A percentile compares a stretch with the other conserved stretches of the same genome.
These are phyloP conservation scores for Drosophila eugracilis DNA, from an alignment of 1,140 invertebrate species.

Conservation along the genomic window DNA sequence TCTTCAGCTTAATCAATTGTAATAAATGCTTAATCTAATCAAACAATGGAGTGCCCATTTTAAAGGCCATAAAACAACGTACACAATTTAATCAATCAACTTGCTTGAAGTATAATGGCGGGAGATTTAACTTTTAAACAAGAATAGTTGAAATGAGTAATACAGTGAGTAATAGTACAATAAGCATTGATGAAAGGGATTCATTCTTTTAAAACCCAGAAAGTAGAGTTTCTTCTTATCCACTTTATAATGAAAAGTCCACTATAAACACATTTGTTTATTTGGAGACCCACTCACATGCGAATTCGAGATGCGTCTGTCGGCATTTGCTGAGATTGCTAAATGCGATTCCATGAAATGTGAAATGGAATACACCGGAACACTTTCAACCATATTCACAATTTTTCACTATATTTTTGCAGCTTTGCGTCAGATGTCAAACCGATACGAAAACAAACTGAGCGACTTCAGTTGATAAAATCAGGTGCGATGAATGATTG, in stretches of 20 bases:
- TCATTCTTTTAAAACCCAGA: not conserved
- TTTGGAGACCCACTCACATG: slow-evolving; percentile 64
- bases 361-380: slow-evolving; percentile 76
- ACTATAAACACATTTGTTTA: not conserved
- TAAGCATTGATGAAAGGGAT: not conserved
- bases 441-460: slow-evolving; percentile 54
- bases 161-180: not conserved
- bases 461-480: slow-evolving; percentile 23
- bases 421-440: slow-evolving; percentile 14
- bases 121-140: not conserved
- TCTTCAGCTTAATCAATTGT: not conserved
- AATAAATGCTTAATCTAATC: slow-evolving; percentile 2
- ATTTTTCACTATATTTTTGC: slow-evolving; percentile 8
- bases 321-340: slow-evolving; percentile 12
- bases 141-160: not conserved
- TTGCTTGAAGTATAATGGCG: not conserved
- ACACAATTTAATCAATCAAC: not conserved
- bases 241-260: not conserved
- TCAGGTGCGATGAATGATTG: slow-evolving; percentile 33
- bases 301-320: slow-evolving; percentile 10
- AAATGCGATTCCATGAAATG: slow-evolving; percentile 65
- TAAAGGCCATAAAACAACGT: not conserved
- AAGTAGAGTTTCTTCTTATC: not conserved
- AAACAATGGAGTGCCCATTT: not conserved
- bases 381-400: slow-evolving; percentile 52